Percentiles rank a stretch among this genome's conserved stretches.
phyloP scores from a whole-genome alignment of 2,888 invertebrate genomes.

The Drosophila suboccidentalis region DNA sequence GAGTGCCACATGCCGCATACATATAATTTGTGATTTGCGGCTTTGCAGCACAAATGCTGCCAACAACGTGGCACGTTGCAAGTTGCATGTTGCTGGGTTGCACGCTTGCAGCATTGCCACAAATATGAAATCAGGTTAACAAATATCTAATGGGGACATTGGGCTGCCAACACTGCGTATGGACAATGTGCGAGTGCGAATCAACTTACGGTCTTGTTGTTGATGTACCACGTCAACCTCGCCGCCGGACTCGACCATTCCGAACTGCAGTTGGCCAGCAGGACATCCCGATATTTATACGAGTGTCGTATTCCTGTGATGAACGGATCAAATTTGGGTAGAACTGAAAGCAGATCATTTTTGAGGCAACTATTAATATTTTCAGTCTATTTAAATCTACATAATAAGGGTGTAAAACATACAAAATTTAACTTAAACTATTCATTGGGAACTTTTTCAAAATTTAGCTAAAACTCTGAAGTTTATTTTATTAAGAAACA shows the following conservation, averaged over 20 bases:
- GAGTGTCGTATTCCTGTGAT: conserved; percentile 82
- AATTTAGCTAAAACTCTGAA: no score
- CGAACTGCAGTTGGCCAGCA: conserved; percentile 85
- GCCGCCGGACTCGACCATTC: conserved; percentile 85
- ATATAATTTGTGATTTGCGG: conserved; percentile 53
- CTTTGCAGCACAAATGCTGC: conserved; percentile 23
- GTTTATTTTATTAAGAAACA: no score
- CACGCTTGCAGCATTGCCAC: conserved; percentile 9
- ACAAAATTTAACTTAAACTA: no score
- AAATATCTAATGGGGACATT: conserved; percentile 32
- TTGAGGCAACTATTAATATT: neutral
- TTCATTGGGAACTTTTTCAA: no score
- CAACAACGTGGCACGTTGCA: conserved; percentile 24
- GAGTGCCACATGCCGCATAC: conserved; percentile 14
- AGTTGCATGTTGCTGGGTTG: conserved; percentile 9
- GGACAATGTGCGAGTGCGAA: conserved; percentile 29
- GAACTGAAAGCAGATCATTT: conserved; percentile 77
- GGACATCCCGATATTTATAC: conserved; percentile 85
- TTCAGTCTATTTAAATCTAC: neutral
- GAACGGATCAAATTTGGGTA: conserved; percentile 85
- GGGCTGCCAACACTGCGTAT: conserved; percentile 33
- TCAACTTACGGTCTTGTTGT: conserved; percentile 85
- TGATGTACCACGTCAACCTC: conserved; percentile 85
- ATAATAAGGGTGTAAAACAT: no score
- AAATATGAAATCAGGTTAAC: conserved; percentile 49